Evolutionary conservation across 2,113 vertebrate species (phyloP).

Genomic region (human (Homo sapiens)): GRCh38 chr4:142569001-142569500

Average conservation of each 20-base stretch:
- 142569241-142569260: background rate
- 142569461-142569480: background rate
- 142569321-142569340: background rate
- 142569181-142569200: background rate
- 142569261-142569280: background rate
- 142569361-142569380: background rate
- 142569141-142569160: background rate
- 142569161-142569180: background rate
- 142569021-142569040: background rate
- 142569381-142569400: background rate
- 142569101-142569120: background rate
- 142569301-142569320: background rate
- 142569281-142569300: background rate
- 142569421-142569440: background rate
- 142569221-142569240: background rate
- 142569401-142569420: background rate
- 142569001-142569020: background rate
- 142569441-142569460: background rate
- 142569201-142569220: background rate
- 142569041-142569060: background rate
- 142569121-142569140: background rate
- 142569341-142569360: background rate
- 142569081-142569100: background rate
- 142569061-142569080: background rate
- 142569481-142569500: background rate